Evolutionary conservation across 2,797 vertebrate genomes (phyloP), one percentile per base, ranked within the genome.

Genomic region (Anguilla marmorata): DNA sequence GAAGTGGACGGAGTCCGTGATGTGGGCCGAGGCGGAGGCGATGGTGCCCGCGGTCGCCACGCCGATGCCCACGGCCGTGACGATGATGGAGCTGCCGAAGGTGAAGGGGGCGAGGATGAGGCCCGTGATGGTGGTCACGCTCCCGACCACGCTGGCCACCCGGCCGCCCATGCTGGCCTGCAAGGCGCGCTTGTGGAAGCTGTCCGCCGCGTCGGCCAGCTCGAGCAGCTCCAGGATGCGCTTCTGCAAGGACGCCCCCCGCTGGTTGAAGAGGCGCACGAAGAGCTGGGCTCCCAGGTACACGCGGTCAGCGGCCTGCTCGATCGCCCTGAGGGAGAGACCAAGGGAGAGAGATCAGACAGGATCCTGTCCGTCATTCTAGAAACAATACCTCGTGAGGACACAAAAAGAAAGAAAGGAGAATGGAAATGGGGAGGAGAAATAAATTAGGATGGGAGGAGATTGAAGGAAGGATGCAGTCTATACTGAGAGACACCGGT

Each of bases 211-310:
- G 3, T 96, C 96, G 0, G 94, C 95, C 87, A 95, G 0, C 0
- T 74, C 21, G 0, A 96, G 92, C 82, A 97, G 93, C 89, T 95
- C 95, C 6, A 95, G 90, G 87, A 96, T 92, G 0, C 90, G 92
- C 86, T 92, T 90, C 90, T 96, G 94, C 8, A 97, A 92, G 0
- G 92, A 93, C 6, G 89, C 92, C 0, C 95, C 94, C 0, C 93
- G 93, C 72, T 92, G 93, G 92, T 95, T 94, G 89, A 96, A 95
- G 0, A 96, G 91, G 50, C 91, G 92, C 0, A 97, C 95, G 0
- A 96, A 97, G 9, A 97, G 94, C 16, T 94, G 95, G 21, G 95
- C 96, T 0, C 95, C 95, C 94, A 95, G 95, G 90, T 95, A 97
- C 89, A 97, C 94, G 0, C 96, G 95, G 24, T 96, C 96, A 0